Conservation (phyloP, 2,888 invertebrate genomes). For the Harmothoe impar region DNA sequence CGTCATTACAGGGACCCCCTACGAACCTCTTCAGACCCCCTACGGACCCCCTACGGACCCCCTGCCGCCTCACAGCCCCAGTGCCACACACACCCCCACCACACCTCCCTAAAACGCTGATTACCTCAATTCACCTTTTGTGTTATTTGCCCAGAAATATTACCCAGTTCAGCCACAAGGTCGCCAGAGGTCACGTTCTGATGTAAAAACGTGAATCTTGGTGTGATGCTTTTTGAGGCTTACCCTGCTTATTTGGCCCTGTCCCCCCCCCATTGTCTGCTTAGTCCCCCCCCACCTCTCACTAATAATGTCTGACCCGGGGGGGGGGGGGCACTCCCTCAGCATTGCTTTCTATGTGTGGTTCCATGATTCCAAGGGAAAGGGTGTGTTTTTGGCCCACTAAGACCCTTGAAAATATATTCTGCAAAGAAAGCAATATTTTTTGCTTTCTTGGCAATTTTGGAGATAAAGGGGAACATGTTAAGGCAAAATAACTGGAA, state of each 20-base stretch:
- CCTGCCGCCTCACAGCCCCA: too few relatives aligned
- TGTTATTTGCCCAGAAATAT: not conserved
- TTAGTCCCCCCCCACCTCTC: not conserved
- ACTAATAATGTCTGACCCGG: too few relatives aligned
- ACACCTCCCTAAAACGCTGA: not conserved
- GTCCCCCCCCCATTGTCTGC: not conserved
- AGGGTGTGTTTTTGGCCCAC: too few relatives aligned
- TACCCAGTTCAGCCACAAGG: not conserved
- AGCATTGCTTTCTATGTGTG: too few relatives aligned
- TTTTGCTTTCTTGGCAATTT: too few relatives aligned
- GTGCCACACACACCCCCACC: not conserved
- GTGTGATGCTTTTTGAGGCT: not conserved
- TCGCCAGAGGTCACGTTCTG: not conserved
- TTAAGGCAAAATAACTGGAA: too few relatives aligned
- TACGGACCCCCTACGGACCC: not conserved
- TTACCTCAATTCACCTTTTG: not conserved
- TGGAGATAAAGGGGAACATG: too few relatives aligned
- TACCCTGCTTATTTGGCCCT: not conserved
- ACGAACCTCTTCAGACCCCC: not conserved
- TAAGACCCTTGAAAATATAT: too few relatives aligned
- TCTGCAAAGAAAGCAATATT: too few relatives aligned
- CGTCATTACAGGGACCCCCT: not conserved
- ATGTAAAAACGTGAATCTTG: not conserved
- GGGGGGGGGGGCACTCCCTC: too few relatives aligned
- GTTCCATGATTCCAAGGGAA: too few relatives aligned